Evolutionary conservation across 2,797 vertebrate species (phyloP), one percentile per base, ranked within the genome.

Genomic region (Natrix natrix): DNA sequence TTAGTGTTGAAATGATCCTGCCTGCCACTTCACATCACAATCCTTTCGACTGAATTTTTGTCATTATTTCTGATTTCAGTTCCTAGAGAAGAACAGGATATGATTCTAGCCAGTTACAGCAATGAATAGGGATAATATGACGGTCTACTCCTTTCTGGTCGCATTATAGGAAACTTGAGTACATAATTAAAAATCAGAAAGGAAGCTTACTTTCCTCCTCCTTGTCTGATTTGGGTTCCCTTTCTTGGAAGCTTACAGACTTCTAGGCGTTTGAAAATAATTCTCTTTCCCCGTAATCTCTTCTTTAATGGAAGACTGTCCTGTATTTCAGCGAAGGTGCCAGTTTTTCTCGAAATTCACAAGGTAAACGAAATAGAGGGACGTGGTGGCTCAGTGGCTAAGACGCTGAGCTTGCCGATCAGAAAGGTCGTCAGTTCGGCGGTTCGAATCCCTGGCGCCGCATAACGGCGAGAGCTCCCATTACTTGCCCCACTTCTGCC

Each of bases 1-100:
- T 99, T 97, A 97, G 96, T 97, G 63, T 93, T 69, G 87, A 95
- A 32, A 83, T 92, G 4, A 17, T 10, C 20, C 24, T 12, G 5
- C 88, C 74, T 83, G 37, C 74, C 74, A 83, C 37, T 24, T 83
- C 74, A 48, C 74, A 83, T 83, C 20, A 5, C 37, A 48, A 48
- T 48, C 10, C 20, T 83, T 24, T 26, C 87, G 32, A 12, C 83
- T 93, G 32, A 95, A n/a, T 86, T 93, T 61, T 93, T 2, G 0
- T 89, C 13, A 63, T 3, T 43, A 10, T 83, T 78, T 83, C 74
- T 83, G 74, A 43, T 22, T 48, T 48, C 17, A 83, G 74, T 37
- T 10, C 74, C 17, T 78, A 43, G 8, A 78, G 37, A 83, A 43
- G 37, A 83, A 37, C 37, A 83, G 20, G 37, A 83, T 48, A 37